Conservation (phyloP, 2,113 vertebrate genomes). For the Pterocles gutturalis region DNA sequence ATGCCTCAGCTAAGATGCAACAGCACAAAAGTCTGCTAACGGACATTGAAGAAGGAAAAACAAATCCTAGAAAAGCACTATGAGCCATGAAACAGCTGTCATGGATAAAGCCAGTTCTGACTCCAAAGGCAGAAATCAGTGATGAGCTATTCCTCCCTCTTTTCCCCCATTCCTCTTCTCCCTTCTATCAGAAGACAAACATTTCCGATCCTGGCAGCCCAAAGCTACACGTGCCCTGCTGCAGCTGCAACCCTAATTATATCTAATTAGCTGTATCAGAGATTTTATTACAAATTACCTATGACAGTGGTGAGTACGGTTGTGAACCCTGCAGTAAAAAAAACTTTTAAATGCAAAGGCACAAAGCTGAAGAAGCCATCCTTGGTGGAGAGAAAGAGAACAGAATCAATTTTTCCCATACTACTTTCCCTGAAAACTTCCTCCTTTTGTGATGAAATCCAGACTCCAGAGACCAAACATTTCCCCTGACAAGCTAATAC, state of each 20-base stretch:
- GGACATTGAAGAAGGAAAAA: neutral
- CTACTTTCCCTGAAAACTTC: neutral
- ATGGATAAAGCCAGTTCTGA: neutral
- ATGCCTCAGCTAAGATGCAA: neutral
- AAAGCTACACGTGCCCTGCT: neutral
- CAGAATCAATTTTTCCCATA: neutral
- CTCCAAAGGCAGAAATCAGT: neutral
- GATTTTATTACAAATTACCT: neutral
- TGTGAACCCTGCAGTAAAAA: neutral
- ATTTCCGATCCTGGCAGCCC: neutral
- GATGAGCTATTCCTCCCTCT: neutral
- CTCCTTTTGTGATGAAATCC: conserved; percentile 5
- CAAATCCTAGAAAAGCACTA: neutral
- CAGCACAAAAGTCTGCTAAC: neutral
- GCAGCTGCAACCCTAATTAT: neutral
- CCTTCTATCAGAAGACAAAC: neutral
- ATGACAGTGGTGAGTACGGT: neutral
- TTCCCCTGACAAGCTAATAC: neutral
- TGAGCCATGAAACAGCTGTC: neutral
- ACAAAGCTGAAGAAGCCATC: neutral
- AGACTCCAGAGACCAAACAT: neutral
- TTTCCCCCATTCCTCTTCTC: neutral
- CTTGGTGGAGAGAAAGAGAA: neutral
- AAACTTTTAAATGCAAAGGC: neutral
- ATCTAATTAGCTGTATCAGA: neutral